Evolutionary conservation across 2,888 invertebrate species (phyloP).

Genomic region (Luffia ferchaultella): DNA sequence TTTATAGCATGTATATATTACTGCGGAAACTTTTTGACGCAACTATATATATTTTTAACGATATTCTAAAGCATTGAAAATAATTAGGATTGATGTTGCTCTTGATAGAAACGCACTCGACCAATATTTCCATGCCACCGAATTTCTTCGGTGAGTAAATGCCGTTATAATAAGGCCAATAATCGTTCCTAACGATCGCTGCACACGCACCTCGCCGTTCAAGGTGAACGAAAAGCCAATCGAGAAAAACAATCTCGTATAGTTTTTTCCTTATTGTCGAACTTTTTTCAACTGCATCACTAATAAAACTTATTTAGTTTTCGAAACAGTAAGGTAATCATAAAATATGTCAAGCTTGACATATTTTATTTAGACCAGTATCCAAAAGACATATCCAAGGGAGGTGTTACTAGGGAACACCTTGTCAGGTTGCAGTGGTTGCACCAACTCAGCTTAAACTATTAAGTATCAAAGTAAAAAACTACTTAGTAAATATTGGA

Average conservation of each 20-base stretch:
- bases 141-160: conserved; percentile 17
- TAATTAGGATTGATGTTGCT: not conserved
- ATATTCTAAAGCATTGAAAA: no score
- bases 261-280: not conserved
- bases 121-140: not conserved
- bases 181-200: conserved; percentile 24
- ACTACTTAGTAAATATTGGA: no score
- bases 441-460: no score
- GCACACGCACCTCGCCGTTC: conserved; percentile 24
- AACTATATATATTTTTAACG: no score
- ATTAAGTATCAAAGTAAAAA: no score
- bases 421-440: no score
- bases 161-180: conserved; percentile 24
- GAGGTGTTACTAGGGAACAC: no score
- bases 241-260: not conserved
- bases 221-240: conserved; percentile 20
- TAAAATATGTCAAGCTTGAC: not conserved
- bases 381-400: no score
- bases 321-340: no score
- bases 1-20: no score
- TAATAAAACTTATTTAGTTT: not conserved
- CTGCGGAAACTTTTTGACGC: no score
- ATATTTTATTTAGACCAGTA: not conserved
- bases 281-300: not conserved
- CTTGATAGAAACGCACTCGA: not conserved